Base-by-base conservation (phyloP, 2,888 invertebrate species). In the Heterodera filipjevi region DNA sequence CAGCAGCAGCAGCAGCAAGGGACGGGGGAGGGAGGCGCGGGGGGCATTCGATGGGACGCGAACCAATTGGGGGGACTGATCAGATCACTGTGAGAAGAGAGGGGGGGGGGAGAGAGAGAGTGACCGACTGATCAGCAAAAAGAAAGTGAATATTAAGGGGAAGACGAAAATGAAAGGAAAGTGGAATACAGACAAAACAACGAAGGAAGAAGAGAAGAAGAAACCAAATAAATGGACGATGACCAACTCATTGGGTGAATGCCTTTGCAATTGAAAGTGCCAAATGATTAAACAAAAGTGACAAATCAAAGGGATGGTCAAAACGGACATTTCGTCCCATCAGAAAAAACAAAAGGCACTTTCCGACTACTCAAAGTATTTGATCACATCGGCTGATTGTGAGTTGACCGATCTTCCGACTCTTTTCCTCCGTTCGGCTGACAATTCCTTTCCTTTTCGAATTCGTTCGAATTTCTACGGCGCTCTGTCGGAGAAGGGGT, bases 51-150 rank as follows among this genome's bases (percentile, higher is more conserved):
- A n/a, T 73, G 79, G 68, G 81, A 82, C 76, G 39, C 82, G 6
- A 76, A 53, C 30, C 84, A 84, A 75, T 77, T 83, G 77, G 77
- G 79, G n/a, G 79, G 80, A 71, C 71, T 83, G 16, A 49, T 83
- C 66, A 78, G 78, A 53, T 71, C 79, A 49, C 75, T 83, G 83
- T 83, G 64, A 74, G 84, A 85, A 12, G 1, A 33, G 12, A 33
- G 68, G 68, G 14, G 1, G 14, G 1, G 27, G 35, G n/a, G n/a
- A n/a, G n/a, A n/a, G n/a, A n/a, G n/a, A n/a, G n/a, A n/a, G n/a
- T n/a, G n/a, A n/a, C n/a, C 32, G 27, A 68, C 33, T 22, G 68
- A 68, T 68, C 59, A 1, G 27, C n/a, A n/a, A n/a, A n/a, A n/a
- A n/a, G n/a, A n/a, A 53, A 19, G 53, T 8, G 12, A 59, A 27